Evolutionary conservation across 2,888 invertebrate species (phyloP), one percentile per base, ranked within the genome.

Genomic region (Chrysomela aeneicollis): DNA sequence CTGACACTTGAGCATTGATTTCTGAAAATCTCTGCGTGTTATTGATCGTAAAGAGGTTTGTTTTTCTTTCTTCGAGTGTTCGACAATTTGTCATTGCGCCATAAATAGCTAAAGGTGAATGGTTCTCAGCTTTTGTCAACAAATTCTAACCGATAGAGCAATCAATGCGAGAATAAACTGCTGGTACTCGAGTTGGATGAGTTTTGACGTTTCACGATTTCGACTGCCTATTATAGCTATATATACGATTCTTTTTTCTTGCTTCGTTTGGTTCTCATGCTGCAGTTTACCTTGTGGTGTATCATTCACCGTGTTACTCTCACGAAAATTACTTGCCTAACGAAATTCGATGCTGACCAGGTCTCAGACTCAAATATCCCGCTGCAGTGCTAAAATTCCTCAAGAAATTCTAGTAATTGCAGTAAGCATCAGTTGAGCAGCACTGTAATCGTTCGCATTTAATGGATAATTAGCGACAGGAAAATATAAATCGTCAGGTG

Each of bases 401-500:
- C n/a, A n/a, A 55, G 22, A 55, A 42, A 42, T 55, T 55, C 35
- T 30, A 55, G n/a, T 22, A 37, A 54, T 46, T 59, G 59, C 59
- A 59, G 35, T 35, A 12, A 2, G 35, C 35, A n/a, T n/a, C n/a
- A 35, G 35, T 35, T 35, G 12, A 9, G 2, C 10, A 10, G 2
- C 35, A 35, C 35, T 49, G 49, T 63, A 63, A 63, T 59, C 50
- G 59, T 47, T 37, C 47, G 59, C 54, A 42, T 58, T 63, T 32
- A 59, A 63, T 52, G 55, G 42, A 47, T 63, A 66, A 66, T 68
- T 68, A 64, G 55, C 66, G 42, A 53, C 54, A 66, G 66, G 68
- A 68, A 66, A 63, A 59, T 61, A 63, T 66, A 66, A 68, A 68
- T 68, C 59, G 61, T 63, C 64, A 57, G 63, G 63, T 54, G 63